Evolutionary conservation across 2,888 invertebrate species (phyloP), one percentile per base, ranked within the genome.

Genomic region (Trissoscelio sp.): DNA sequence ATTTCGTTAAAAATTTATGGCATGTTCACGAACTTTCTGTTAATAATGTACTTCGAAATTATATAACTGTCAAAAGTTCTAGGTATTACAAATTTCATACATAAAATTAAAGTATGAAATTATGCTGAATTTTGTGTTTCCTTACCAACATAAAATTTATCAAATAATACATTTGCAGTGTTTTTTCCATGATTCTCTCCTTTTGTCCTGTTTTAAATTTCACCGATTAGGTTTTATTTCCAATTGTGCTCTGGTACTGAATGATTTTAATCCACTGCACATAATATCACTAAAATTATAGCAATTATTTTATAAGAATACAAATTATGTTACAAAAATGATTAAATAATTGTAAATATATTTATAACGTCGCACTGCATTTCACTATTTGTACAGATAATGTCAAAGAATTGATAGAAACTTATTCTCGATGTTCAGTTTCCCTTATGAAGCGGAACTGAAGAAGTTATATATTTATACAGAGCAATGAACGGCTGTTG

Each of bases 151-250:
- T 12, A 39, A 39, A 12, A 12, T 2, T 12, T 12, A 39, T 3
- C 3, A 39, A 12, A 39, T 39, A 39, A 39, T 39, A 34, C 2
- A 11, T 39, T 39, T 12, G 12, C 2, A 39, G 12, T 39, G 2
- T 39, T 39, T n/a, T 2, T 34, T 34, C 0, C 39, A 39, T 39
- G 3, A 12, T 39, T n/a, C 34, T 39, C 12, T 2, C 39, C 3
- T 6, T 39, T 39, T 39, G 12, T 24, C 6, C 6, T 24, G 24
- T 12, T 12, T 39, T 2, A 12, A 39, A 12, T 39, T 46, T 46
- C 46, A 46, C 46, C 20, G 20, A 11, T 46, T 46, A 46, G 46
- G n/a, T n/a, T n/a, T n/a, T n/a, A n/a, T n/a, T n/a, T n/a, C n/a
- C n/a, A n/a, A n/a, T n/a, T n/a, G n/a, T n/a, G n/a, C n/a, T n/a